phyloP scores from a whole-genome alignment of 2,797 vertebrate species.

The Passerculus sandwichensis region DNA sequence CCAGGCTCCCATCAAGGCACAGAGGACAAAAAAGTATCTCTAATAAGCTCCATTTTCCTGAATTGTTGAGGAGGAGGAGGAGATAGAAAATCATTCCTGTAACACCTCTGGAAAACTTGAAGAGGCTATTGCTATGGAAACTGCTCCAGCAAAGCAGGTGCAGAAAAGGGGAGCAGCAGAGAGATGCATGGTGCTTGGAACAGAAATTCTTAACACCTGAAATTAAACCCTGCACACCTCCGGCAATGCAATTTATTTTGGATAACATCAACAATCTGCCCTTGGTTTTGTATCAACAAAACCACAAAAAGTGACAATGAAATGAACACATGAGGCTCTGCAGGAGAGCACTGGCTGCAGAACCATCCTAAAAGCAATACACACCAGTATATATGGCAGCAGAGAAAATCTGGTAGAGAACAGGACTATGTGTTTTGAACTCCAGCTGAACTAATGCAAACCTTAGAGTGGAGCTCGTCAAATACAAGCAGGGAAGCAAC shows the following conservation, averaged over 20 bases:
- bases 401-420: not conserved
- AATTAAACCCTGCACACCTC: slow-evolving; percentile 42
- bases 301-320: slow-evolving; percentile 26
- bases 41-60: slow-evolving; percentile 76
- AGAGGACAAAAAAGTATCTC: slow-evolving; percentile 61
- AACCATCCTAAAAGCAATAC: not conserved
- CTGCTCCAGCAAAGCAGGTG: slow-evolving; percentile 67
- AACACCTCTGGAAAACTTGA: slow-evolving; percentile 80
- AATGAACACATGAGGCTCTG: not conserved
- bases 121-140: slow-evolving; percentile 83
- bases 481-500: not conserved
- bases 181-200: not conserved
- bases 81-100: slow-evolving; percentile 77
- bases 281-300: slow-evolving; percentile 54
- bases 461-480: not conserved
- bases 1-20: slow-evolving; percentile 49
- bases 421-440: not conserved
- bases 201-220: slow-evolving; percentile 38
- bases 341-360: not conserved
- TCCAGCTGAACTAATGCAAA: not conserved
- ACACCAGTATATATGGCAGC: not conserved
- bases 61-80: slow-evolving; percentile 74
- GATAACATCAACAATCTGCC: slow-evolving; percentile 52
- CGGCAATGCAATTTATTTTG: slow-evolving; percentile 4
- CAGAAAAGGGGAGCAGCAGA: slow-evolving; percentile 30